Conservation (phyloP, 2,113 vertebrate species). For the Eulemur rufifrons region DNA sequence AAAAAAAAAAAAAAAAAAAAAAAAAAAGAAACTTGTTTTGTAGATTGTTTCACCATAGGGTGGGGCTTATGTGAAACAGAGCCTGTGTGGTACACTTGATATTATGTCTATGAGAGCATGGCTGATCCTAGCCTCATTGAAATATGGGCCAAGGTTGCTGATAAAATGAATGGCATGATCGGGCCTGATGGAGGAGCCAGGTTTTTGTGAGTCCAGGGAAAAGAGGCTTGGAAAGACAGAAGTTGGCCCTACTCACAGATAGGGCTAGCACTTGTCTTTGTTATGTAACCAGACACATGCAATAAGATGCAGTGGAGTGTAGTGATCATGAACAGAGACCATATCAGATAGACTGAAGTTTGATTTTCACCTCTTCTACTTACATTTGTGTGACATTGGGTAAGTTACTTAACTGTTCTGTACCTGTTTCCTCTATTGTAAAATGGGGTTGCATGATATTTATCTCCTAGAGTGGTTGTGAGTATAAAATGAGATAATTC, state of each 20-base stretch:
- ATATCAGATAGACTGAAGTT: background rate
- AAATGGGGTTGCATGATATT: background rate
- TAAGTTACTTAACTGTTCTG: background rate
- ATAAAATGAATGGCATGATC: background rate
- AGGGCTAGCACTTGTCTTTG: background rate
- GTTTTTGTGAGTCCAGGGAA: background rate
- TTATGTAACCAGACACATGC: background rate
- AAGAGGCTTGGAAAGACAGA: background rate
- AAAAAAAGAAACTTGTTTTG: background rate
- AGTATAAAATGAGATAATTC: background rate
- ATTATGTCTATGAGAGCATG: background rate
- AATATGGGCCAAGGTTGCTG: background rate
- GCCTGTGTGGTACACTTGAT: background rate
- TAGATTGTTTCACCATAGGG: background rate
- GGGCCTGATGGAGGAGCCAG: background rate
- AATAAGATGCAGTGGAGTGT: background rate
- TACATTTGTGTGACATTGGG: background rate
- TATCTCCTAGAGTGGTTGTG: background rate
- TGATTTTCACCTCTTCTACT: constrained; percentile 24
- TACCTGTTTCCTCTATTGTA: background rate
- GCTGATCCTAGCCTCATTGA: background rate
- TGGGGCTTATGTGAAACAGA: background rate
- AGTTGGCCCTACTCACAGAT: background rate
- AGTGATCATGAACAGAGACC: background rate
- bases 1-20: too few species aligned